Conservation (phyloP, 2,888 invertebrate genomes). For the Chymomyza amoena region DNA sequence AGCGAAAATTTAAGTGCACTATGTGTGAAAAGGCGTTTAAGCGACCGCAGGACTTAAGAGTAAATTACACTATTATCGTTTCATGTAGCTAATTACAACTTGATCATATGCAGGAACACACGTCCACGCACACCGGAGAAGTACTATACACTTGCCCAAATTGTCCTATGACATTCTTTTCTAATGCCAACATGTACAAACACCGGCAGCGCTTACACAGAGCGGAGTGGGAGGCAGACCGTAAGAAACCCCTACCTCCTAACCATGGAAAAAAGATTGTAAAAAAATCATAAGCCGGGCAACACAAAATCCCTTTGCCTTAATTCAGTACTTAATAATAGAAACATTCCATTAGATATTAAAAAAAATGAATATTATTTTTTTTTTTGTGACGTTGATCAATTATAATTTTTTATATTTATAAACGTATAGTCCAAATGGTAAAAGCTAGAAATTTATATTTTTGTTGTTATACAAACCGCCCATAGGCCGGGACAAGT, state of each 20-base stretch:
- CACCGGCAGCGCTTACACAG: conserved; percentile 76
- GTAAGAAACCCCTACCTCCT: conserved; percentile 72
- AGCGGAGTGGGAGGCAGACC: conserved; percentile 75
- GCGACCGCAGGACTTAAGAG: conserved; percentile 73
- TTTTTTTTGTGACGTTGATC: too few species aligned
- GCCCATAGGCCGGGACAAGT: conserved; percentile 85
- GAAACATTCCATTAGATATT: too few species aligned
- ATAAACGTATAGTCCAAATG: too few species aligned
- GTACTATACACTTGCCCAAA: conserved; percentile 76
- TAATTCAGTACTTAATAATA: background rate
- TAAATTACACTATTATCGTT: conserved; percentile 26
- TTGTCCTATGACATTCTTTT: conserved; percentile 77
- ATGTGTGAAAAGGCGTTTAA: conserved; percentile 78
- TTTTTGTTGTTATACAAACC: conserved; percentile 41
- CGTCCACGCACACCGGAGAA: conserved; percentile 77
- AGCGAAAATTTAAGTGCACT: conserved; percentile 74
- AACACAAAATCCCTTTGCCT: background rate
- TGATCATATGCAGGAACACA: conserved; percentile 68
- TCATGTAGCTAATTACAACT: background rate
- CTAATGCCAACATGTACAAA: conserved; percentile 77
- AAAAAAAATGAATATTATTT: too few species aligned
- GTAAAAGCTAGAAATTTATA: too few species aligned
- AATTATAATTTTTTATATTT: too few species aligned
- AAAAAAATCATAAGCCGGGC: background rate
- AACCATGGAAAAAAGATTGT: conserved; percentile 26